These are phyloP conservation scores for Polydrusus cervinus DNA, from an alignment of 2,888 invertebrate genomes.

Conservation along the genomic window DNA sequence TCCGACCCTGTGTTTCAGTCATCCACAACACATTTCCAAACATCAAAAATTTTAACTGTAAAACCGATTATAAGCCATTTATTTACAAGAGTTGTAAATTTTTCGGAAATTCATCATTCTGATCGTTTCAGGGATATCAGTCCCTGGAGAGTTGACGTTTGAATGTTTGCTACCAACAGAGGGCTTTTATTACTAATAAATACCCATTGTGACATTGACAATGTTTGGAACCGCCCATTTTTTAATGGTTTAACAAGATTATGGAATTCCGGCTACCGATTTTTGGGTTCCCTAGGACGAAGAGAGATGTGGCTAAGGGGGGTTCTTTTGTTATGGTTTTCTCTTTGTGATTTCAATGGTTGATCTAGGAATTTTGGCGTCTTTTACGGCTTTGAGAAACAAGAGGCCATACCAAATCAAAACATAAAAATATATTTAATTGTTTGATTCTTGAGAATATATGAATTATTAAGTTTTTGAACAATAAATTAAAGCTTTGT, in stretches of 20 bases:
- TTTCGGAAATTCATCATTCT: constrained; percentile 43
- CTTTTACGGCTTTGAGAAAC: too few relatives aligned
- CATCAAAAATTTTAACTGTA: constrained; percentile 30
- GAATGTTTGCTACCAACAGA: constrained; percentile 44
- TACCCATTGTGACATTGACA: constrained; percentile 40
- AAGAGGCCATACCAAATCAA: too few relatives aligned
- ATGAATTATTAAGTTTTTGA: too few relatives aligned
- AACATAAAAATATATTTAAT: too few relatives aligned
- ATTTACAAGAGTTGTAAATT: constrained; percentile 50
- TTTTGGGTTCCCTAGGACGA: not conserved
- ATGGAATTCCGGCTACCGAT: constrained; percentile 35
- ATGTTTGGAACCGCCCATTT: constrained; percentile 28
- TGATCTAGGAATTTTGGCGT: not conserved
- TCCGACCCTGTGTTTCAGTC: not conserved
- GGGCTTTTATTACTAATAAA: constrained; percentile 50
- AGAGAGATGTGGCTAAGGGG: not conserved
- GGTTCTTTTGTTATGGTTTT: constrained; percentile 11
- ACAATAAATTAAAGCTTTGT: too few relatives aligned
- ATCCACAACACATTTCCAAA: constrained; percentile 26
- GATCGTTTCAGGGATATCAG: constrained; percentile 41
- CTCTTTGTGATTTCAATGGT: not conserved
- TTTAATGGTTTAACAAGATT: constrained; percentile 37
- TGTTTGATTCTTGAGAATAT: too few relatives aligned
- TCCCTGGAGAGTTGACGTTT: constrained; percentile 44
- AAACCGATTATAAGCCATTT: constrained; percentile 39